Percentiles rank a stretch among this genome's conserved stretches.
Evolutionary conservation across 2,888 invertebrate genomes (phyloP).

Genomic region (Oxytorus armatus): DNA sequence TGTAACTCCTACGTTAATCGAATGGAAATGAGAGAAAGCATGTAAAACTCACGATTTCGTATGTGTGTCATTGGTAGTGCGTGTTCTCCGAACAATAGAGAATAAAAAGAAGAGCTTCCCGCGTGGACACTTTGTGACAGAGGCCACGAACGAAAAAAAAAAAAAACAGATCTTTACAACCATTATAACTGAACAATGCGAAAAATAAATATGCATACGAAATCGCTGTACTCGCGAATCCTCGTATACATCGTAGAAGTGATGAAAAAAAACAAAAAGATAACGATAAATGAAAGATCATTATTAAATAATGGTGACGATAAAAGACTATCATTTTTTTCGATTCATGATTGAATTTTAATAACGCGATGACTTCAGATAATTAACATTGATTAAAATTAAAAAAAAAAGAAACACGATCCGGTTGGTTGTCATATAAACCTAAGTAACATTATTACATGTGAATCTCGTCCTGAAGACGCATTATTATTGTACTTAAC

Average conservation of each 20-base stretch:
- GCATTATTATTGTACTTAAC: slow-evolving; percentile 59
- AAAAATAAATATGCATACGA: too few species aligned
- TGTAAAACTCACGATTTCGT: slow-evolving; percentile 49
- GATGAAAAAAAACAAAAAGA: slow-evolving; percentile 18
- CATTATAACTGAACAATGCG: slow-evolving; percentile 43
- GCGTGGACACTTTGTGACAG: slow-evolving; percentile 47
- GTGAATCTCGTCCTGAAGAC: slow-evolving; percentile 62
- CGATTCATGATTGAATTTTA: not conserved
- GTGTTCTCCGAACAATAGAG: slow-evolving; percentile 49
- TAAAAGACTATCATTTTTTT: too few species aligned
- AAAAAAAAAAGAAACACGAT: slow-evolving; percentile 5
- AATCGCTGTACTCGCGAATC: too few species aligned
- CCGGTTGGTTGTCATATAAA: slow-evolving; percentile 35
- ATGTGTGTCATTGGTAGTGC: slow-evolving; percentile 64
- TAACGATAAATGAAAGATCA: slow-evolving; percentile 21
- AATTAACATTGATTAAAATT: too few species aligned
- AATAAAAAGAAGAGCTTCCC: slow-evolving; percentile 65
- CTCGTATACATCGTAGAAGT: slow-evolving; percentile 14
- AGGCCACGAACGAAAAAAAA: too few species aligned
- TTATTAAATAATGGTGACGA: too few species aligned
- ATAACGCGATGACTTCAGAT: too few species aligned
- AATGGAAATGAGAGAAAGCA: slow-evolving; percentile 31
- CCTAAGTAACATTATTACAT: slow-evolving; percentile 49
- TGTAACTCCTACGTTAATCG: slow-evolving; percentile 36
- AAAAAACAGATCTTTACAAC: slow-evolving; percentile 35